These are phyloP conservation scores for Manis pentadactyla DNA, from an alignment of 2,797 vertebrate species.

Conservation along the genomic window DNA sequence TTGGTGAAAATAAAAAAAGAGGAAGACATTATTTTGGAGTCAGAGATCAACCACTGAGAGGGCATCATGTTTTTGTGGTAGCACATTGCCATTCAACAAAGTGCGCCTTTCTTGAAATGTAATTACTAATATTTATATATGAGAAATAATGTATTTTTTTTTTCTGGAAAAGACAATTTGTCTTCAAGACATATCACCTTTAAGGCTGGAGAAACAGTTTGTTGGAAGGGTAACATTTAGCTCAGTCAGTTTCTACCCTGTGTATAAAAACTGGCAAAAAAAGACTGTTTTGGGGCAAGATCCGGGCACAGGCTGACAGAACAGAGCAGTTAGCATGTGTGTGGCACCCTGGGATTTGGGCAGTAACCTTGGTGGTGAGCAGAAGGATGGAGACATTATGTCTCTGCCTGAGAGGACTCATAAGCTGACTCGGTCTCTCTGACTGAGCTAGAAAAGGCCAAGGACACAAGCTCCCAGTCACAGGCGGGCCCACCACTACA, in stretches of 20 bases:
- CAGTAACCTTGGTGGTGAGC: background rate
- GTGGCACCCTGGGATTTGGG: too few relatives aligned
- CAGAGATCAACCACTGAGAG: background rate
- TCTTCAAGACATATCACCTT: constrained; percentile 40
- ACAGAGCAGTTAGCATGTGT: background rate
- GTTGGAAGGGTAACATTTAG: background rate
- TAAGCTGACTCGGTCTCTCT: background rate
- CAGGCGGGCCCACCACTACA: background rate
- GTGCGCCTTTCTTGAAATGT: constrained; percentile 10
- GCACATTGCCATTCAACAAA: background rate
- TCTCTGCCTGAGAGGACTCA: background rate
- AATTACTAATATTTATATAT: constrained; percentile 43
- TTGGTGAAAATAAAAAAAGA: background rate
- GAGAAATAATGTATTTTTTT: constrained; percentile 38
- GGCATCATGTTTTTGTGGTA: background rate
- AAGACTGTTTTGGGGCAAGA: background rate
- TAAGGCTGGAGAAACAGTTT: background rate
- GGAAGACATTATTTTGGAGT: background rate
- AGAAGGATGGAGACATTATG: background rate
- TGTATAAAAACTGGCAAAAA: background rate
- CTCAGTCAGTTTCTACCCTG: background rate
- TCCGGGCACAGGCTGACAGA: background rate
- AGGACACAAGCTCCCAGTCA: background rate
- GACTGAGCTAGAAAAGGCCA: background rate
- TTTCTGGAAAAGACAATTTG: constrained; percentile 23